These are phyloP conservation scores for Apis cerana DNA, from an alignment of 1,140 invertebrate genomes.

Conservation along the genomic window DNA sequence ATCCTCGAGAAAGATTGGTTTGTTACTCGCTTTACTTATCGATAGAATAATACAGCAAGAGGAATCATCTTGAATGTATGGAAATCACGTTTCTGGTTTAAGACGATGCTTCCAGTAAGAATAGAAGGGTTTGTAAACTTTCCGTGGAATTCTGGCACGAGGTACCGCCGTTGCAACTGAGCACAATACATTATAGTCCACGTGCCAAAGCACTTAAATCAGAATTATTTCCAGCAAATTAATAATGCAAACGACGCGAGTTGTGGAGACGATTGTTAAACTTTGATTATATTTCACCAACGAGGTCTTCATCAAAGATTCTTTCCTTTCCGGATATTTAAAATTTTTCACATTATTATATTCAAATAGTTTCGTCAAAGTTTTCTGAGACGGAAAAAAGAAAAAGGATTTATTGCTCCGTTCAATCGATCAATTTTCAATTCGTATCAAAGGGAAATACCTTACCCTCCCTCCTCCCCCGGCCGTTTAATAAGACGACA, in stretches of 20 bases:
- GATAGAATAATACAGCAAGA: neutral
- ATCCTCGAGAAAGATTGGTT: too few relatives aligned
- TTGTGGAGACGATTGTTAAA: neutral
- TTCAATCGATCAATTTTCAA: too few relatives aligned
- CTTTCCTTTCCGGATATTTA: neutral
- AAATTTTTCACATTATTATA: neutral
- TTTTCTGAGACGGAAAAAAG: too few relatives aligned
- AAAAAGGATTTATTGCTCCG: neutral
- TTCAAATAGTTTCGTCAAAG: too few relatives aligned
- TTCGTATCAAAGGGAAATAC: neutral
- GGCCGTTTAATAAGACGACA: neutral
- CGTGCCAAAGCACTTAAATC: constrained; percentile 26
- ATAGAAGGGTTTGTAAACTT: constrained; percentile 31
- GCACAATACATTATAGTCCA: constrained; percentile 4
- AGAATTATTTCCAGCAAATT: constrained; percentile 39
- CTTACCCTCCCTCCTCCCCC: too few relatives aligned
- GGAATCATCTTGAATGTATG: constrained; percentile 1
- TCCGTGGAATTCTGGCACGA: constrained; percentile 34
- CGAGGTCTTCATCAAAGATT: neutral
- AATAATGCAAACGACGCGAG: constrained; percentile 14
- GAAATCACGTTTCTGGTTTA: constrained; percentile 33
- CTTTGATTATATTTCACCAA: neutral
- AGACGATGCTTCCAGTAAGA: constrained; percentile 29
- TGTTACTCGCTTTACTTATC: neutral
- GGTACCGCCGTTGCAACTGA: constrained; percentile 21